phyloP scores from a whole-genome alignment of 2,888 invertebrate species.

The Eugnorisma glareosa region DNA sequence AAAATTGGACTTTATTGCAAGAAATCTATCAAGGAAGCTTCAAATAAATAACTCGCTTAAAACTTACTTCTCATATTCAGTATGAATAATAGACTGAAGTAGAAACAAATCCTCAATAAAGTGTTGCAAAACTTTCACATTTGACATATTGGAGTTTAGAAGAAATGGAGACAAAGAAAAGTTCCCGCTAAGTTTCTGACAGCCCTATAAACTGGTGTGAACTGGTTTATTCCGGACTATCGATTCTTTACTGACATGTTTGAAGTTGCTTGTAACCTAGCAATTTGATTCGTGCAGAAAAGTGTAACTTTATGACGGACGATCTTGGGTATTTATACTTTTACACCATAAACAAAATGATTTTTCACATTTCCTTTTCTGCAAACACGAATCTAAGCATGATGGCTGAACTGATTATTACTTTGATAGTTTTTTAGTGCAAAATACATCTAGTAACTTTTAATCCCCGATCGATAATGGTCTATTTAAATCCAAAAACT shows the following conservation, averaged over 20 bases:
- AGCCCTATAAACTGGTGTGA: slow-evolving; percentile 61
- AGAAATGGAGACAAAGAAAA: slow-evolving; percentile 62
- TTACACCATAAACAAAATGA: no score
- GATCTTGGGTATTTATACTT: not conserved
- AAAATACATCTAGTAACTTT: not conserved
- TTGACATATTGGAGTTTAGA: slow-evolving; percentile 67
- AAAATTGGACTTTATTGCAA: not conserved
- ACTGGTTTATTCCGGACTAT: slow-evolving; percentile 64
- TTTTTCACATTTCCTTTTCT: no score
- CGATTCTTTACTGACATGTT: slow-evolving; percentile 50
- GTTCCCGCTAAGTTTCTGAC: slow-evolving; percentile 56
- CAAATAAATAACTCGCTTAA: slow-evolving; percentile 37
- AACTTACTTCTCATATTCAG: slow-evolving; percentile 26
- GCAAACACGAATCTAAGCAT: no score
- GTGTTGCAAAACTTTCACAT: slow-evolving; percentile 60
- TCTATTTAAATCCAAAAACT: not conserved
- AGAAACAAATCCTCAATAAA: slow-evolving; percentile 56
- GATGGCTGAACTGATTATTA: no score
- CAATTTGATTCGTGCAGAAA: slow-evolving; percentile 31
- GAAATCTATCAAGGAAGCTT: slow-evolving; percentile 5
- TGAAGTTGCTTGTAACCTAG: slow-evolving; percentile 40
- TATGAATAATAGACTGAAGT: slow-evolving; percentile 54
- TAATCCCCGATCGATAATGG: not conserved
- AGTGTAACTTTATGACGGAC: not conserved
- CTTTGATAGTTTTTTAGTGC: not conserved